A percentile compares a stretch with the other conserved stretches of the same genome.
phyloP scores from a whole-genome alignment of 2,888 invertebrate species.

The Acleris emargana region DNA sequence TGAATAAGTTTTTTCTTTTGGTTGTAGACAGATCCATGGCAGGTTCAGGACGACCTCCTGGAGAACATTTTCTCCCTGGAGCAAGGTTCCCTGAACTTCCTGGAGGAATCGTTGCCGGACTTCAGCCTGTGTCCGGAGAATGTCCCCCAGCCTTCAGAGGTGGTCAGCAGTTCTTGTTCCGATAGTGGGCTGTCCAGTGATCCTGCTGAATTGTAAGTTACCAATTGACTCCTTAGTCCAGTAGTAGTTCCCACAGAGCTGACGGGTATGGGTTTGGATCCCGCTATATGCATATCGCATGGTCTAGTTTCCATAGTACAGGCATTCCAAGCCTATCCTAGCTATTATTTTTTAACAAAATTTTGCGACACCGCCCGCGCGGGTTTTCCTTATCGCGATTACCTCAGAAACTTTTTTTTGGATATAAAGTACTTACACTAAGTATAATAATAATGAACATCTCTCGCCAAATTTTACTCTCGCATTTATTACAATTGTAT shows the following conservation, averaged over 20 bases:
- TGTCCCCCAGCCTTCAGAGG: constrained; percentile 63
- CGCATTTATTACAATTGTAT: no score
- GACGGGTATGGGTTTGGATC: no score
- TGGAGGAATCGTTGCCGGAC: constrained; percentile 81
- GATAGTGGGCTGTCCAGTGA: constrained; percentile 89
- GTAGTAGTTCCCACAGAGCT: background rate
- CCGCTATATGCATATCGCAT: no score
- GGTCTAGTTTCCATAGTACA: no score
- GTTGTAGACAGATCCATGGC: constrained; percentile 75
- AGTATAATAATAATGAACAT: no score
- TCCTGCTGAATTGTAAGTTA: constrained; percentile 81
- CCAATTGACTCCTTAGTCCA: background rate
- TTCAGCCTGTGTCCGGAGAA: constrained; percentile 66
- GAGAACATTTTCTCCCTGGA: constrained; percentile 88
- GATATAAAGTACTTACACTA: no score
- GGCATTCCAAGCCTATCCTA: no score
- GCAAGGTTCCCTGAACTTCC: constrained; percentile 83
- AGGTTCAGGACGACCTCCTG: constrained; percentile 85
- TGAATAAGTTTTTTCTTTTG: constrained; percentile 19
- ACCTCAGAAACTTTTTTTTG: no score
- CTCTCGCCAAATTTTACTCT: no score
- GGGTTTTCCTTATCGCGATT: no score
- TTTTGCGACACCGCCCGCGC: no score
- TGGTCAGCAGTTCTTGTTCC: constrained; percentile 81
- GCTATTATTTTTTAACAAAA: no score